These are phyloP conservation scores for Carettochelys insculpta DNA, from an alignment of 2,113 vertebrate species.

Conservation along the genomic window DNA sequence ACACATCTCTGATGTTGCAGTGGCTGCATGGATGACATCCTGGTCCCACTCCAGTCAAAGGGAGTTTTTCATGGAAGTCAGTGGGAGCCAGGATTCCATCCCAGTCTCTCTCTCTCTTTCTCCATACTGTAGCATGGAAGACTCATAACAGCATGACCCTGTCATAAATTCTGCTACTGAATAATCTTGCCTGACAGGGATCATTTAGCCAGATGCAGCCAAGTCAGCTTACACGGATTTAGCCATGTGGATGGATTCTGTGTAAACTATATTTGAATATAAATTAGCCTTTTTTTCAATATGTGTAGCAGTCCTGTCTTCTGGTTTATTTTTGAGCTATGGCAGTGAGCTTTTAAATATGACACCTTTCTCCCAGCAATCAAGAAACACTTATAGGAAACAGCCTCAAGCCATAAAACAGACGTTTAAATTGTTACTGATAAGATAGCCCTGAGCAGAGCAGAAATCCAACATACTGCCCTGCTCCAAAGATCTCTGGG, in stretches of 20 bases:
- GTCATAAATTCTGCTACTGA: conserved; percentile 66
- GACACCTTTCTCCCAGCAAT: conserved; percentile 21
- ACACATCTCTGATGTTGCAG: conserved; percentile 16
- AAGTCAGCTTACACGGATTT: conserved; percentile 34
- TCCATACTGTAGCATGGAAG: conserved; percentile 40
- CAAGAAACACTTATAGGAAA: neutral
- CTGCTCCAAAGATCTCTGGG: neutral
- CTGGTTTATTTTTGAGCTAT: conserved; percentile 52
- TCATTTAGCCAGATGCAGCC: conserved; percentile 51
- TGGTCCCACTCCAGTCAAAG: neutral
- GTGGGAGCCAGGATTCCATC: conserved; percentile 37
- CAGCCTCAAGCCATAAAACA: conserved; percentile 13
- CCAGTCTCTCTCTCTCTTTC: neutral
- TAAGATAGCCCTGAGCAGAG: conserved; percentile 16
- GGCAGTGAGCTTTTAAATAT: conserved; percentile 7
- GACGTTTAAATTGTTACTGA: neutral
- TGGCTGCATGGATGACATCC: neutral
- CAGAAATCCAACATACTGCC: neutral
- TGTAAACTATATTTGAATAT: conserved; percentile 8
- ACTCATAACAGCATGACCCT: conserved; percentile 53
- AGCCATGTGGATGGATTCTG: conserved; percentile 16
- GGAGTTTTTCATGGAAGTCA: neutral
- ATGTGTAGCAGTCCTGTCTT: conserved; percentile 40
- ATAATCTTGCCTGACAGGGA: conserved; percentile 38
- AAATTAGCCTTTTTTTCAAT: neutral